Percentiles rank a stretch among this genome's conserved stretches.
Evolutionary conservation across 2,113 vertebrate genomes (phyloP).

Genomic region (Panthera tigris): DNA sequence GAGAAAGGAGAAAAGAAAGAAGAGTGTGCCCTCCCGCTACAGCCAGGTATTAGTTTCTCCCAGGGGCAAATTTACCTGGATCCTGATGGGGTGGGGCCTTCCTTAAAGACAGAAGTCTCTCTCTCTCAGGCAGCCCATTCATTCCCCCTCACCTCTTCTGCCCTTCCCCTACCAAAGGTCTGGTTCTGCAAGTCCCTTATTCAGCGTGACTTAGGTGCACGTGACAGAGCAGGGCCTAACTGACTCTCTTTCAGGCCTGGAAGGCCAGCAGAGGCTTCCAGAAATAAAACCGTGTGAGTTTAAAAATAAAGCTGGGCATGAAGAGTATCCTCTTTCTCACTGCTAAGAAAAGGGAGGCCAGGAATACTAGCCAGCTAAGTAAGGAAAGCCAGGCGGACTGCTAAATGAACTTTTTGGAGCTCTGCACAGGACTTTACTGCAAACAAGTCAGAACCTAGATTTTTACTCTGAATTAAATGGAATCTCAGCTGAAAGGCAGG

Average conservation of each 20-base stretch:
- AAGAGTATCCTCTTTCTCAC: conserved; percentile 40
- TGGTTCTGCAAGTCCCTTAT: not conserved
- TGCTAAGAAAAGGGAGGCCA: not conserved
- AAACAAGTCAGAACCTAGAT: conserved; percentile 16
- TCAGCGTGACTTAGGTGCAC: not conserved
- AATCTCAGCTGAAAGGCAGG: not conserved
- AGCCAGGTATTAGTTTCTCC: not conserved
- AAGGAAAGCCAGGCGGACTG: not conserved
- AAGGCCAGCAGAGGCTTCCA: not conserved
- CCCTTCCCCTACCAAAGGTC: not conserved
- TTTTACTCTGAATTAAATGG: not conserved
- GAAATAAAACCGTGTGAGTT: conserved; percentile 14
- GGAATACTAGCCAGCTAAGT: not conserved
- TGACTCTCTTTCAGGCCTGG: not conserved
- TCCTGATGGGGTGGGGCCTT: not conserved
- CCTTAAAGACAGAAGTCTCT: not conserved
- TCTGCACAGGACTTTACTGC: not conserved
- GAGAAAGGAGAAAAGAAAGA: not conserved
- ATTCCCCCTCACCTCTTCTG: not conserved
- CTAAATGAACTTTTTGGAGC: not conserved
- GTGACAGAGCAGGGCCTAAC: not conserved
- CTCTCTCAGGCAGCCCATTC: not conserved
- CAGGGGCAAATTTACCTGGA: conserved; percentile 11
- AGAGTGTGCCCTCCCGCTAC: accelerated
- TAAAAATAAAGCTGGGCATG: conserved; percentile 68